Evolutionary conservation across 2,113 vertebrate species (phyloP), one percentile per base, ranked within the genome.

Genomic region (Eupsittula cactorum): DNA sequence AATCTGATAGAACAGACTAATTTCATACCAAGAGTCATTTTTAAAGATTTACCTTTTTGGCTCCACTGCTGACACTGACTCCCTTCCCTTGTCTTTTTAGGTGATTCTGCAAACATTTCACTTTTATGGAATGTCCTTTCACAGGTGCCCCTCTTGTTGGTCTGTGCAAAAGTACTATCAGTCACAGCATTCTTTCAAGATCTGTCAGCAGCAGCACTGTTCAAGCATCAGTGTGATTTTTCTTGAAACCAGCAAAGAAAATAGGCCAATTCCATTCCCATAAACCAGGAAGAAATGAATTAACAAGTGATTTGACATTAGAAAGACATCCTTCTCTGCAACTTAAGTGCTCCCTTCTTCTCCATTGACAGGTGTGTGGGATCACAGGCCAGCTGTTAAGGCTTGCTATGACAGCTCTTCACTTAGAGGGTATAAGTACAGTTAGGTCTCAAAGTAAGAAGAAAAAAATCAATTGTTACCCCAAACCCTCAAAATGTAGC

Each of bases 1-100:
- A 91, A 86, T 57, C 49, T 60, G 89, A 68, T 86, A 76, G 94
- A 92, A 79, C 15, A 91, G 74, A 55, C 28, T 89, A 27, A 86
- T 93, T 93, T 87, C 63, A 29, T 70, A 89, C 71, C 83, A 46
- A 62, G 21, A 88, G 39, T 44, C 20, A 53, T 47, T 50, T 81
- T 91, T 37, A 71, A 89, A 83, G 81, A 76, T 64, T 60, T 46
- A 49, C 28, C 14, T 41, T 95, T 93, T 92, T 57, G 29, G 19
- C 64, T 90, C 69, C 42, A 23, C 50, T 69, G 28, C 52, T 84
- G 39, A 33, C 27, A 50, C 11, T 44, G 41, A 8, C 29, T 82
- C 42, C 23, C 20, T 76, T 77, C 42, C 39, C 13, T 86, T 91
- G 24, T 39, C 33, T 57, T 85, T 63, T 83, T 46, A 50, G 28